A percentile compares a stretch with the other conserved stretches of the same genome.
phyloP scores from a whole-genome alignment of 1,140 invertebrate species.

The Zaprionus africanus region DNA sequence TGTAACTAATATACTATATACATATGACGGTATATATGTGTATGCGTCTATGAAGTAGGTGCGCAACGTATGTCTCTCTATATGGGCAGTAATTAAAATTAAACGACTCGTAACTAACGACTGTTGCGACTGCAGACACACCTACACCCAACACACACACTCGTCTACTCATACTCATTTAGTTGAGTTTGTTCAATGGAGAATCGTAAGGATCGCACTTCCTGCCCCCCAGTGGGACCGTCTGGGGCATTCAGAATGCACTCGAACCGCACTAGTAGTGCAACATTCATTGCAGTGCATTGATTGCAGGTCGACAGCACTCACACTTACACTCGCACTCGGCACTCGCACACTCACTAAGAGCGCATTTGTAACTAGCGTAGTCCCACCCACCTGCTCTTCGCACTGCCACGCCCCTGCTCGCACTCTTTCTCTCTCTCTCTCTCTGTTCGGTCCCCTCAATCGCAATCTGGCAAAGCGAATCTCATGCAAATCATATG shows the following conservation, averaged over 20 bases:
- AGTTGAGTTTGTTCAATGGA: constrained; percentile 9
- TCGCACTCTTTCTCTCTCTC: neutral
- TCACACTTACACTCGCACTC: neutral
- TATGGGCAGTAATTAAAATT: constrained; percentile 8
- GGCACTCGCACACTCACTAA: constrained; percentile 15
- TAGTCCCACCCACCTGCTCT: constrained; percentile 7
- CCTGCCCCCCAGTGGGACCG: constrained; percentile 10
- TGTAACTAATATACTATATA: neutral
- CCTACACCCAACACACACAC: neutral
- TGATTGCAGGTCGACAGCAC: constrained; percentile 26
- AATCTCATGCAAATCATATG: constrained; percentile 69
- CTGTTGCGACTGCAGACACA: constrained; percentile 7
- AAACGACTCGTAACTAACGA: constrained; percentile 19
- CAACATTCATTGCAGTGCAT: constrained; percentile 37
- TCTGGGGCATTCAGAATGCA: constrained; percentile 25
- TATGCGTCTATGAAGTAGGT: neutral
- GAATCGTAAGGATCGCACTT: constrained; percentile 15
- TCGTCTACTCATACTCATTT: neutral
- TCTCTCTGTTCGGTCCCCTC: constrained; percentile 27
- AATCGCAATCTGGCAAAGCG: constrained; percentile 66
- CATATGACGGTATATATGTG: neutral
- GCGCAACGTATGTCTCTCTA: neutral
- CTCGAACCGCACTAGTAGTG: constrained; percentile 37
- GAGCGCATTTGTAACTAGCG: constrained; percentile 32
- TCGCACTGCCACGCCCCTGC: neutral